A percentile compares a stretch with the other conserved stretches of the same genome.
Conservation (phyloP, 2,888 invertebrate genomes). For the Polydrusus pterygomalis region DNA sequence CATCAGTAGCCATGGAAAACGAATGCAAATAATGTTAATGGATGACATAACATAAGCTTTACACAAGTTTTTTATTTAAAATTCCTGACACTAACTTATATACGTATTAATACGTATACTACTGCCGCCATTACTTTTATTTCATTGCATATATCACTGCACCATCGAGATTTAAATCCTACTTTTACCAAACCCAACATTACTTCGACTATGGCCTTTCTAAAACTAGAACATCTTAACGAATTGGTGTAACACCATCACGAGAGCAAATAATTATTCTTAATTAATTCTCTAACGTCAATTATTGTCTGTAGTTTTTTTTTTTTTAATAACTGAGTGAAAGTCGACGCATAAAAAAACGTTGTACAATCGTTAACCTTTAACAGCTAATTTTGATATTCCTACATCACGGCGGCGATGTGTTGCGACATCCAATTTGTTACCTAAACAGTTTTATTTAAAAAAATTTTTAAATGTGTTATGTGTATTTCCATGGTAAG, state of each 20-base stretch:
- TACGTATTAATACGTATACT: no score
- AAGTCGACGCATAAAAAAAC: slow-evolving; percentile 37
- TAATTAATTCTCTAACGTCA: slow-evolving; percentile 7
- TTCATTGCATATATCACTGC: no score
- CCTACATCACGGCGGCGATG: slow-evolving; percentile 25
- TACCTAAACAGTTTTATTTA: slow-evolving; percentile 32
- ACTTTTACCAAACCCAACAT: no score
- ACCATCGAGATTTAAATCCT: no score
- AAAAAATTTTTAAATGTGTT: slow-evolving; percentile 32
- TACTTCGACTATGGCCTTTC: neutral
- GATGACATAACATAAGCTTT: no score
- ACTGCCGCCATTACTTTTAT: no score
- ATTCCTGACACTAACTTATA: no score
- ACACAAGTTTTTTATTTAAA: no score
- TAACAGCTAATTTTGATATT: slow-evolving; percentile 39
- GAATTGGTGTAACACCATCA: neutral
- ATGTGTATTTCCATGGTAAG: slow-evolving; percentile 37
- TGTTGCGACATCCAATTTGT: slow-evolving; percentile 24
- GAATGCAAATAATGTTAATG: no score
- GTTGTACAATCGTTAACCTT: slow-evolving; percentile 48
- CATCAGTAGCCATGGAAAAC: no score
- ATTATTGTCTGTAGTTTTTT: slow-evolving; percentile 18
- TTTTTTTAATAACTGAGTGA: slow-evolving; percentile 41
- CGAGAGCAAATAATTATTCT: neutral
- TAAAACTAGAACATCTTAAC: slow-evolving; percentile 2